These are phyloP conservation scores for Globia sparganii DNA, from an alignment of 2,888 invertebrate species.

Conservation along the genomic window DNA sequence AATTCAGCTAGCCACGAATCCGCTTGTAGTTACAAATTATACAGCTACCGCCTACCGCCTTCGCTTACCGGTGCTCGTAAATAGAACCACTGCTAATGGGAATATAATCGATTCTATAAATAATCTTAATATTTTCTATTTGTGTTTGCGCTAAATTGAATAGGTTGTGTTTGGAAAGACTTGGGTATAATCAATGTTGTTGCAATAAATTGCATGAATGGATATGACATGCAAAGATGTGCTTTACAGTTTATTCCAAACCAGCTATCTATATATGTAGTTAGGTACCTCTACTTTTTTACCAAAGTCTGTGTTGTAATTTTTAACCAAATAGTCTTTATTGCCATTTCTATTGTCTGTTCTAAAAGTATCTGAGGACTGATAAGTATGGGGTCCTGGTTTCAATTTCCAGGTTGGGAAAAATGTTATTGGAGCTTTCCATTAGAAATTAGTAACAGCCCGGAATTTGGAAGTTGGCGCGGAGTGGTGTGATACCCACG, in stretches of 20 bases:
- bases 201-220: background rate
- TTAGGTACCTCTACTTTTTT: background rate
- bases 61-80: conserved; percentile 42
- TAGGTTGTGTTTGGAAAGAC: background rate
- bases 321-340: background rate
- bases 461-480: no score
- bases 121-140: conserved; percentile 27
- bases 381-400: no score
- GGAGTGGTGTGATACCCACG: no score
- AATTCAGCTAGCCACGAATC: conserved; percentile 18
- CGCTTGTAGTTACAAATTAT: conserved; percentile 45
- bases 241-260: background rate
- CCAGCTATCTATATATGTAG: background rate
- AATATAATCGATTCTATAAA: conserved; percentile 49
- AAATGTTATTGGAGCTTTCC: no score
- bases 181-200: no score
- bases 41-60: conserved; percentile 45
- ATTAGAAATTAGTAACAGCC: no score
- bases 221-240: no score
- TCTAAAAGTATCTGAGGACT: no score
- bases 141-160: conserved; percentile 22
- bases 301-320: background rate
- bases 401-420: no score
- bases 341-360: no score
- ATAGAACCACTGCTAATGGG: conserved; percentile 33